Evolutionary conservation across 2,888 invertebrate genomes (phyloP), one percentile per base, ranked within the genome.

Genomic region (Tetanocera ferruginea): DNA sequence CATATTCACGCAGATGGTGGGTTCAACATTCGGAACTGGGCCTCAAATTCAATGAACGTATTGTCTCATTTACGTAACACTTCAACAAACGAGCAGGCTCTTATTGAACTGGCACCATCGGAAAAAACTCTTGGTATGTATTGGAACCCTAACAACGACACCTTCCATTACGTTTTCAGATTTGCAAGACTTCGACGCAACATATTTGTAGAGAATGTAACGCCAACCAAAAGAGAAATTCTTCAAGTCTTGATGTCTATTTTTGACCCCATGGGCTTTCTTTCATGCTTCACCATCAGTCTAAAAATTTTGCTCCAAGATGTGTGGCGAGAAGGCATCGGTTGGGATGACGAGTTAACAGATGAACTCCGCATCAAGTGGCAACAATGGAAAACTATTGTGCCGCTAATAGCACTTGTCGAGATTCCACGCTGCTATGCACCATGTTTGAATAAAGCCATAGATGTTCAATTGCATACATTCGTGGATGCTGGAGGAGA

Each of bases 221-320:
- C 69, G 17, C 82, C 80, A 1, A 79, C 80, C 0, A 82, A 81
- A 23, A 60, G 80, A 34, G 81, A 81, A 60, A 31, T 23, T 4
- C 77, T 80, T 9, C 80, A 78, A 49, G 73, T 79, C 5, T 34
- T 82, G 6, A 82, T 82, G 81, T 80, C 82, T 0, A 79, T 81
- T 11, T 81, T 82, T n/a, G 81, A 80, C 37, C 80, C 80, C 3
- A 28, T 82, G 0, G 80, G 79, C 0, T 77, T 82, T 23, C 28
- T 81, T 9, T 78, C 78, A 43, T 78, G 69, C 51, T 80, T 78
- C 67, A 82, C 82, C 0, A 78, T 73, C 6, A 31, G 66, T 0
- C 49, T 82, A 14, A 81, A 81, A 76, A 79, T 81, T 19, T 28
- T 81, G 31, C 64, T 80, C 0, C 80, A 81, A 76, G 73, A 80